phyloP scores from a whole-genome alignment of 1,140 invertebrate genomes.

The Pseudobourletiella spinata region DNA sequence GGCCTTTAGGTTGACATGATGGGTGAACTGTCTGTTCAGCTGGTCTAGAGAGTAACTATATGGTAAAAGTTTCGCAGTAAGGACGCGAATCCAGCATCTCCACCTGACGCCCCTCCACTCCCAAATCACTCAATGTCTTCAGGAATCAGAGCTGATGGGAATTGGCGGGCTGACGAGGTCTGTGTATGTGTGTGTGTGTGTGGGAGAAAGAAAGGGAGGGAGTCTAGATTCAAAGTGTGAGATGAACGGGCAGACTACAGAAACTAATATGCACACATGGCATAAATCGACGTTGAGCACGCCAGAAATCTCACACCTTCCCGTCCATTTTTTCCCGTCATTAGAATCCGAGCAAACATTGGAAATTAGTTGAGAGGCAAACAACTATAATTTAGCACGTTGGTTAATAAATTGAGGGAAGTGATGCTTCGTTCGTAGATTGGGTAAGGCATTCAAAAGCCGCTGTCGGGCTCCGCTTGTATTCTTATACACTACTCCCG shows the following conservation, averaged over 20 bases:
- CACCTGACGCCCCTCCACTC: too few species aligned
- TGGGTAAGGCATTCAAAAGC: not conserved
- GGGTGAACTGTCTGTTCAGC: too few species aligned
- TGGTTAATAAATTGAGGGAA: not conserved
- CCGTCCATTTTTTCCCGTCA: constrained; percentile 1
- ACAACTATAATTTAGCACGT: not conserved
- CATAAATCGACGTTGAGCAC: not conserved
- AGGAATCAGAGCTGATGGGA: not conserved
- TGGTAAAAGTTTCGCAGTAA: too few species aligned
- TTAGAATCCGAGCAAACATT: constrained; percentile 2
- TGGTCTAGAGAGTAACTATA: too few species aligned
- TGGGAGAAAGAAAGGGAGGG: not conserved
- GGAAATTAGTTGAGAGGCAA: not conserved
- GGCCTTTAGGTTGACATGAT: too few species aligned
- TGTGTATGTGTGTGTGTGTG: not conserved
- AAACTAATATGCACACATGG: too few species aligned
- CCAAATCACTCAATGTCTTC: not conserved
- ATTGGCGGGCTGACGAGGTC: not conserved
- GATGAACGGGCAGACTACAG: not conserved
- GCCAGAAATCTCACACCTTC: constrained; percentile 7
- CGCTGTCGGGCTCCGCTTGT: not conserved
- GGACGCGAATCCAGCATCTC: too few species aligned
- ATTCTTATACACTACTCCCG: not conserved
- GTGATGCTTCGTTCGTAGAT: not conserved
- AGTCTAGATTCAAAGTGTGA: not conserved